Percentiles rank a stretch among this genome's conserved stretches.
Conservation (phyloP, 2,113 vertebrate genomes). For the Poecile atricapillus region DNA sequence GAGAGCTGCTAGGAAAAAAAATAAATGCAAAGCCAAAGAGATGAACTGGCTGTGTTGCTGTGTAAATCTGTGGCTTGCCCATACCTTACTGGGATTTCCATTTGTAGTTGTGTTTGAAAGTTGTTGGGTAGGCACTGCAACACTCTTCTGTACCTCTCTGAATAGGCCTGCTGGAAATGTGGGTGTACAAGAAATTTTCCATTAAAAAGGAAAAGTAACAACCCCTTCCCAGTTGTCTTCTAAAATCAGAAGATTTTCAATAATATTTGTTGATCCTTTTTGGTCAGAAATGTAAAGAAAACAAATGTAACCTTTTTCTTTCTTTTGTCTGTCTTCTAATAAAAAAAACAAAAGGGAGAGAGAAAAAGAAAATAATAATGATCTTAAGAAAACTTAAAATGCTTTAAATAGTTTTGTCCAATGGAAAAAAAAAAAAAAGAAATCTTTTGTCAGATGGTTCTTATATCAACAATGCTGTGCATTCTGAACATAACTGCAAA, state of each 20-base stretch:
- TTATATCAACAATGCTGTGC: neutral
- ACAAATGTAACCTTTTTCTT: neutral
- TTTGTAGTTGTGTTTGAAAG: neutral
- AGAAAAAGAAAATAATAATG: neutral
- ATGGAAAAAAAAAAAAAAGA: neutral
- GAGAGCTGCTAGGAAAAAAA: neutral
- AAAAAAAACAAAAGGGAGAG: neutral
- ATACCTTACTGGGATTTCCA: rapidly evolving
- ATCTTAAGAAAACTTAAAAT: neutral
- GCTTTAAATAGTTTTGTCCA: neutral
- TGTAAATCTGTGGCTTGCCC: neutral
- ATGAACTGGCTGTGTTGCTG: neutral
- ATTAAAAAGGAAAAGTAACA: neutral
- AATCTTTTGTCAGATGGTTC: neutral
- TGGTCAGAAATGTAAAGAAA: neutral
- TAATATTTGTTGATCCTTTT: neutral
- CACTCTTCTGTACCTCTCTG: no score
- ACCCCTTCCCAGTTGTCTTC: neutral
- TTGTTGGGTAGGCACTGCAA: neutral
- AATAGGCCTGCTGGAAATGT: neutral
- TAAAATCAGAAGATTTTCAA: neutral
- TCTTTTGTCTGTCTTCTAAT: neutral
- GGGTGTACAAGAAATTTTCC: neutral
- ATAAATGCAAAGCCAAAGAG: neutral
- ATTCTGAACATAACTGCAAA: neutral